Evolutionary conservation across 2,797 vertebrate species (phyloP), one percentile per base, ranked within the genome.

Genomic region (Pseudomugil gertrudae): DNA sequence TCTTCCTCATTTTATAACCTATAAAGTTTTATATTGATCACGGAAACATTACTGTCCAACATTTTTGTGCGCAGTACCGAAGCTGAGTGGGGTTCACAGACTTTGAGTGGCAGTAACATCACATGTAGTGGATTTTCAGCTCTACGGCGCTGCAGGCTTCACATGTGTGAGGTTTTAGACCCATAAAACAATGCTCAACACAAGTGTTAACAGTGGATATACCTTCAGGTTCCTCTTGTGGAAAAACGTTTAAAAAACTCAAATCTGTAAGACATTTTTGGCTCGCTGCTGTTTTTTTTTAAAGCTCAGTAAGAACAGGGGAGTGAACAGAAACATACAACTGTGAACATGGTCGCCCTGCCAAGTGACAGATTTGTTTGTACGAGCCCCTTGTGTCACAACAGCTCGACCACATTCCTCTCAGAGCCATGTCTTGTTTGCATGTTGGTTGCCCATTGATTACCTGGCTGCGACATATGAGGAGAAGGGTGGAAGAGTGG

Each of bases 391-490:
- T 67, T 62, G 56, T 87, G 81, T 90, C 76, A 80, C 81, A 87
- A 80, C 80, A 83, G 72, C 76, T 69, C 59, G 29, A 76, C 72
- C 58, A 29, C 47, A 57, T 77, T 58, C 77, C 76, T 74, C 76
- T 65, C 64, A 63, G 66, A 38, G 78, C 57, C 63, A 15, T 83
- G 84, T 81, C 82, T 82, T 90, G 87, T 90, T 92, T 90, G 85
- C 84, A 85, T 89, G 87, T 80, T 72, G 19, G 50, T 74, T 85
- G 81, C 77, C 79, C 88, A 93, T 93, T 89, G 90, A 93, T 92
- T 88, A 92, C 91, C 91, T 90, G 88, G 74, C 82, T 72, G 51
- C 64, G 63, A 32, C 66, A 76, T 61, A 61, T 30, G 67, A 74
- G 71, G 66, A n/a, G 62, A 32, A 68, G 59, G 61, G 72, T 53